These are phyloP conservation scores for Tyto alba DNA, from an alignment of 2,113 vertebrate species.

Conservation along the genomic window DNA sequence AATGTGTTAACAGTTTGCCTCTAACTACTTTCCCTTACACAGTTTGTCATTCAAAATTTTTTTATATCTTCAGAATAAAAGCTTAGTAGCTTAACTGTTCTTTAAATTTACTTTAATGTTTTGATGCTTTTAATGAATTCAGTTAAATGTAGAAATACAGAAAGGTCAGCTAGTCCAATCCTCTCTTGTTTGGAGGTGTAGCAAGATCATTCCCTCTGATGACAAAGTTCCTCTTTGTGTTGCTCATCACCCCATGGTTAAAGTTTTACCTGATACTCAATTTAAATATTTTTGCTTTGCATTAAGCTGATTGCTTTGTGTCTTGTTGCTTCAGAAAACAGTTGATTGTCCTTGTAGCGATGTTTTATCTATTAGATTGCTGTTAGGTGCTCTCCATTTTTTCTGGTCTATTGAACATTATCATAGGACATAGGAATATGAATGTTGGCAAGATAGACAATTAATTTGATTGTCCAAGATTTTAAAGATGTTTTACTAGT, in stretches of 20 bases:
- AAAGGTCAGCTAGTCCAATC: not conserved
- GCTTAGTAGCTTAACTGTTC: not conserved
- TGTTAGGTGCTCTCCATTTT: not conserved
- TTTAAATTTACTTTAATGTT: not conserved
- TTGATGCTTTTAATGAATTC: not conserved
- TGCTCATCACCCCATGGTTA: not conserved
- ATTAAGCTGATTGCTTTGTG: not conserved
- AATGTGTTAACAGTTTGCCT: not conserved
- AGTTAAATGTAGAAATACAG: not conserved
- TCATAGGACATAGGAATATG: not conserved
- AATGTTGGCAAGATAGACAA: not conserved
- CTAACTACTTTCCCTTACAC: not conserved
- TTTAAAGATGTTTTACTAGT: not conserved
- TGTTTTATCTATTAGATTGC: not conserved
- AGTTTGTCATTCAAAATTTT: not conserved
- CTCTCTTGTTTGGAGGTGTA: not conserved
- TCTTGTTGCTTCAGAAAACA: not conserved
- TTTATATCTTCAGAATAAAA: not conserved
- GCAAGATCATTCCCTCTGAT: not conserved
- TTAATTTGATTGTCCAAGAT: not conserved
- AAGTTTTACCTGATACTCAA: not conserved
- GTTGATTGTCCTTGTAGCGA: not conserved
- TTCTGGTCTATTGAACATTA: not conserved
- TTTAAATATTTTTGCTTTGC: not conserved
- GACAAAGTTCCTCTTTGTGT: not conserved